A percentile compares a stretch with the other conserved stretches of the same genome.
Evolutionary conservation across 2,888 invertebrate genomes (phyloP).

Genomic region (Calameuta idolon): DNA sequence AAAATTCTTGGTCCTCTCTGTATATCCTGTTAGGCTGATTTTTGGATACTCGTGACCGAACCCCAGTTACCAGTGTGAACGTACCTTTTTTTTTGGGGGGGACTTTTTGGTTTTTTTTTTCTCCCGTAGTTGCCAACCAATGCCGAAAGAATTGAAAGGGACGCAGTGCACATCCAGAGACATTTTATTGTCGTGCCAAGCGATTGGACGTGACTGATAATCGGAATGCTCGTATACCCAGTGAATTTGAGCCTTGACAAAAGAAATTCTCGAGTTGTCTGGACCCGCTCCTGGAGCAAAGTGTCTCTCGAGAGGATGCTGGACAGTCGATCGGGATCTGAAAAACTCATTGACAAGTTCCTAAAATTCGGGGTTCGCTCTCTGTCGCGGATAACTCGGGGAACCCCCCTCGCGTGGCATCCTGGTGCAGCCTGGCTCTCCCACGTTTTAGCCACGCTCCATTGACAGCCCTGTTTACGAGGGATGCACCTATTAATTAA

Average conservation of each 20-base stretch:
- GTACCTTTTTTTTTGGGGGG: no score
- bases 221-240: not conserved
- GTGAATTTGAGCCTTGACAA: slow-evolving; percentile 13
- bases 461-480: slow-evolving; percentile 52
- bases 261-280: slow-evolving; percentile 3
- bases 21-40: not conserved
- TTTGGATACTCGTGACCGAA: not conserved
- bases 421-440: not conserved
- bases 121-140: not conserved
- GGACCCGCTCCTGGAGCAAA: not conserved
- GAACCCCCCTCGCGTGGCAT: not conserved
- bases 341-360: not conserved
- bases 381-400: not conserved
- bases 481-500: slow-evolving; percentile 55
- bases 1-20: not conserved
- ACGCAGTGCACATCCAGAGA: not conserved
- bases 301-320: not conserved
- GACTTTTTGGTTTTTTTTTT: not conserved
- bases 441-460: slow-evolving; percentile 43
- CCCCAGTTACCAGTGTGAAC: not conserved
- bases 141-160: not conserved
- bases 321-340: not conserved
- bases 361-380: not conserved
- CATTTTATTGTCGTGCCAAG: slow-evolving; percentile 7
- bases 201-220: slow-evolving; percentile 31